Evolutionary conservation across 2,113 vertebrate genomes (phyloP).

Genomic region (Solea senegalensis): DNA sequence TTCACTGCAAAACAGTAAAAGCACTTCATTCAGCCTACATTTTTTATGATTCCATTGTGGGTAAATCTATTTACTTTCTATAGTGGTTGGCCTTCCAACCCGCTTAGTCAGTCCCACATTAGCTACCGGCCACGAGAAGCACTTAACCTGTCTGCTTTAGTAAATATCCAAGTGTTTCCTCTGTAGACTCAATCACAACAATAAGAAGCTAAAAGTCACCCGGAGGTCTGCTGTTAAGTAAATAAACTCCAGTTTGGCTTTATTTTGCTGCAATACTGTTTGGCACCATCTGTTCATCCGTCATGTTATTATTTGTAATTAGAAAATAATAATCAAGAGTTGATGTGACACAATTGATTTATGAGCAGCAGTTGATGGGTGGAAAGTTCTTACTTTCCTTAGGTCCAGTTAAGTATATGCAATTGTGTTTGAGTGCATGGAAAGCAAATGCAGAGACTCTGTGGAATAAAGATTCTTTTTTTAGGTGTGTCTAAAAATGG

Average conservation of each 20-base stretch:
- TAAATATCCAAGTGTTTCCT: conserved; percentile 55
- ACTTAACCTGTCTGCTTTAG: conserved; percentile 58
- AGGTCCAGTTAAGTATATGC: too few relatives aligned
- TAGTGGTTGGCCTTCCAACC: conserved; percentile 19
- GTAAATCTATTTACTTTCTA: conserved; percentile 26
- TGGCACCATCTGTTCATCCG: not conserved
- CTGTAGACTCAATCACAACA: conserved; percentile 44
- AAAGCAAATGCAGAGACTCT: too few relatives aligned
- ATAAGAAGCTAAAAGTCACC: conserved; percentile 33
- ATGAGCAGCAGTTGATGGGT: too few relatives aligned
- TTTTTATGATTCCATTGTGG: not conserved
- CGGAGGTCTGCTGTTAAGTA: conserved; percentile 24
- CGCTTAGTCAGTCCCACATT: conserved; percentile 10
- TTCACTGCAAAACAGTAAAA: not conserved
- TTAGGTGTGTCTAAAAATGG: too few relatives aligned
- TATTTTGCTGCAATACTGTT: not conserved
- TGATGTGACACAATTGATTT: not conserved
- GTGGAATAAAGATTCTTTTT: too few relatives aligned
- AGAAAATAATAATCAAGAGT: not conserved
- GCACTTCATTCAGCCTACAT: not conserved
- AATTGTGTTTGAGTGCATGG: too few relatives aligned
- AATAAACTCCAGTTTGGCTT: conserved; percentile 32
- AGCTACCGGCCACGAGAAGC: conserved; percentile 49
- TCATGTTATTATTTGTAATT: not conserved
- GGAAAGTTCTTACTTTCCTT: too few relatives aligned